Evolutionary conservation across 1,140 invertebrate species (phyloP), one percentile per base, ranked within the genome.

Genomic region (Goniozus legneri): DNA sequence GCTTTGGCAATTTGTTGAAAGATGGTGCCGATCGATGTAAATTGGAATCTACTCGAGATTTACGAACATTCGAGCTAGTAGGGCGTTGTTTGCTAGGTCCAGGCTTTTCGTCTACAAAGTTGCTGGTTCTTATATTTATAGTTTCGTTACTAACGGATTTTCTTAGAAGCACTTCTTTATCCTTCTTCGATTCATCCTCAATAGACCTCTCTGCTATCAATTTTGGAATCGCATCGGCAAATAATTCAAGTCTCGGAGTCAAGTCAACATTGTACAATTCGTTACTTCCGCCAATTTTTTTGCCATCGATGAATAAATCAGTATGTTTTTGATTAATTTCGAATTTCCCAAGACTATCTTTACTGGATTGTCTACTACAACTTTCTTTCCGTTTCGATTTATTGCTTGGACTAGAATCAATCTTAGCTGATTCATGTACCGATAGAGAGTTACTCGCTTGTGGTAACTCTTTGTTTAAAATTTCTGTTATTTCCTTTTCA

Each of bases 161-260:
- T 44, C 36, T 14, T 47, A 56, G 4, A 4, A 27, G 10, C 10
- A 10, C 24, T 20, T 59, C 52, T 14, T 36, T 42, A 13, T 31
- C 46, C 24, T 51, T 52, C 40, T 51, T 20, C 8, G 27, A 32
- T 16, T 42, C n/a, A 35, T 50, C 50, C 34, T 68, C 69, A 16
- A 34, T 58, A 0, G 65, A 54, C 31, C 64, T 75, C 47, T 75
- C 71, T 8, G 71, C 72, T 1, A 73, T 61, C 0, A 76, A 40
- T 50, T 75, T 76, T 0, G 72, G 72, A 47, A 76, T 75, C 1
- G 61, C 61, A 44, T 76, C 71, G 2, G 70, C 73, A 45, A 76
- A 75, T 8, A 76, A 35, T 44, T 73, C 71, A 19, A 76, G 52
- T 46, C 73, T 54, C 1, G 73, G 73, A 1, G 73, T 75, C 1